Evolutionary conservation across 2,888 invertebrate species (phyloP).

Genomic region (Timema podura): DNA sequence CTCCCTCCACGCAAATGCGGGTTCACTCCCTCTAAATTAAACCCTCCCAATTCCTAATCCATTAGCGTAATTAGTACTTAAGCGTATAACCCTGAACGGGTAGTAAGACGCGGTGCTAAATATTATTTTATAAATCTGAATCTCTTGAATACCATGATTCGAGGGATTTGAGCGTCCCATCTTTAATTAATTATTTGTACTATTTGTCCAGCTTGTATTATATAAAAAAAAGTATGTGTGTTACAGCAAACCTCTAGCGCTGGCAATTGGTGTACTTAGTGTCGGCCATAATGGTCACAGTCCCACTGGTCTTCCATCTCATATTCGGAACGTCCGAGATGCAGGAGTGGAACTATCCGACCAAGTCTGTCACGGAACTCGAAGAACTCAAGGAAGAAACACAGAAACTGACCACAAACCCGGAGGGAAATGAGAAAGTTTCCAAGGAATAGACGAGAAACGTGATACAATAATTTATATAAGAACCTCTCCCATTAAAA

Average conservation of each 20-base stretch:
- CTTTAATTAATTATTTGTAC: not conserved
- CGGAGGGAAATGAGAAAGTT: not conserved
- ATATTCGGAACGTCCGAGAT: conserved; percentile 6
- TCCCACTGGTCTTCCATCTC: not conserved
- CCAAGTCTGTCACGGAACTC: not conserved
- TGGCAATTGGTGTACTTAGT: conserved; percentile 9
- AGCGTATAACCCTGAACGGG: too few relatives aligned
- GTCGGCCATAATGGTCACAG: not conserved
- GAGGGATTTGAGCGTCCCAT: too few relatives aligned
- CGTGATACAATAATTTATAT: too few relatives aligned
- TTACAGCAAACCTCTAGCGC: not conserved
- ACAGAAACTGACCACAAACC: not conserved
- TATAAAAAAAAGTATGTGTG: not conserved
- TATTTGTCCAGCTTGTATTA: not conserved
- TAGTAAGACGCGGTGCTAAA: too few relatives aligned
- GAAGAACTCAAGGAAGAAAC: not conserved
- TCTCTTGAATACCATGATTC: too few relatives aligned
- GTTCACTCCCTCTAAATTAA: too few relatives aligned
- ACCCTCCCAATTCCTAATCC: too few relatives aligned
- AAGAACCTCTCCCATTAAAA: too few relatives aligned
- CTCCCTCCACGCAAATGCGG: too few relatives aligned
- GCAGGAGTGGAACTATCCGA: not conserved
- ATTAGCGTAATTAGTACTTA: too few relatives aligned
- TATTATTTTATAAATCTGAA: too few relatives aligned
- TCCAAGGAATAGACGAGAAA: too few relatives aligned